phyloP scores from a whole-genome alignment of 2,797 vertebrate species.

The Gadopsis marmoratus region DNA sequence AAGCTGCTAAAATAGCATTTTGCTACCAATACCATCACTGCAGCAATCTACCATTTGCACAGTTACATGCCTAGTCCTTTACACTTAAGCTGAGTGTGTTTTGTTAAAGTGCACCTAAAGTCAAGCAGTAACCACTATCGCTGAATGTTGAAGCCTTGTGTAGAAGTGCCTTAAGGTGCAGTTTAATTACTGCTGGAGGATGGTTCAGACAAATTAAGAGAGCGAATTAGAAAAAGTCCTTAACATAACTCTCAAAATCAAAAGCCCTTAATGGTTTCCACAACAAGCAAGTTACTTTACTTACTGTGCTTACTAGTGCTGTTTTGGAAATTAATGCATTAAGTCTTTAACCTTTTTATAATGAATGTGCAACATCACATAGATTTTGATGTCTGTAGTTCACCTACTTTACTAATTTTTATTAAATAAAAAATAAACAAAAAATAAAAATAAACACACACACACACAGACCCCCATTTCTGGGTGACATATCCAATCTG shows the following conservation, averaged over 20 bases:
- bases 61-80: background rate
- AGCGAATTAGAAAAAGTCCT: background rate
- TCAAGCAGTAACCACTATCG: slow-evolving; percentile 7
- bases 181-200: slow-evolving; percentile 17
- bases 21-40: background rate
- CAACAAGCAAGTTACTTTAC: background rate
- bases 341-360: background rate
- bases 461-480: slow-evolving; percentile 44
- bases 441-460: too few relatives aligned
- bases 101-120: background rate
- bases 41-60: background rate
- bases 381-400: slow-evolving; percentile 15
- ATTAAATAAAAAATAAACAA: too few relatives aligned
- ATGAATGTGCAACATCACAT: background rate
- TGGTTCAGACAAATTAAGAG: slow-evolving; percentile 1
- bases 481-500: slow-evolving; percentile 65
- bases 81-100: slow-evolving; percentile 12
- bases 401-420: too few relatives aligned
- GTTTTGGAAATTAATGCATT: slow-evolving; percentile 14
- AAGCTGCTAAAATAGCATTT: background rate
- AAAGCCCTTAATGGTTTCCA: slow-evolving; percentile 18
- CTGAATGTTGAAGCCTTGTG: background rate
- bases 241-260: slow-evolving; percentile 11
- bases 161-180: background rate
- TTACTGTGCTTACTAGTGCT: slow-evolving; percentile 4